Evolutionary conservation across 2,113 vertebrate species (phyloP), one percentile per base, ranked within the genome.

Genomic region (Osmerus mordax): DNA sequence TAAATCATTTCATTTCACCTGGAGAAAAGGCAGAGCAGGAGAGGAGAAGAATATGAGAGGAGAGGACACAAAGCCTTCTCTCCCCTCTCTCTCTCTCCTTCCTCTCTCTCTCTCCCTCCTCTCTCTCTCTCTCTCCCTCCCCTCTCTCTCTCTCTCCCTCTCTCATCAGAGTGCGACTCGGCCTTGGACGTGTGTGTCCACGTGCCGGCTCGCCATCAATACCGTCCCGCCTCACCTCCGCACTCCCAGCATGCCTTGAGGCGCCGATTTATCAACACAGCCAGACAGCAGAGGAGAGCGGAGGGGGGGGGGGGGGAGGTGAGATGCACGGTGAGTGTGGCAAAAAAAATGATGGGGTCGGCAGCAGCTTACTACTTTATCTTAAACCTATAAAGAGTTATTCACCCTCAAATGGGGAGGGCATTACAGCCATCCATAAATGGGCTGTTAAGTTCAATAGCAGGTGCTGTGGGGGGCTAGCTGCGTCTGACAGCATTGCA

Each of bases 401-500:
- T 90, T 92, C 89, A 89, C 86, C 87, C 85, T 84, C 89, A 93
- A 91, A 94, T 83, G 70, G 77, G 82, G 85, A 76, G 82, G 85
- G 73, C 84, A 79, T 91, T 92, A 90, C 69, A 52, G 28, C 80
- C 75, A 92, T 90, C 88, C 85, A 87, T 89, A 89, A 93, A 92
- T 83, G 75, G 84, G 83, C 88, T 77, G 86, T 89, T 81, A 85
- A 91, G 89, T 89, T 92, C 88, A 91, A 93, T 87, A 92, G 91
- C 91, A 47, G 41, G 41, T 47, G 9, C 5, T 47, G 41, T 4
- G 41, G 41, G 41, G 41, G 41, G 9, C 32, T 36, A 6, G 41
- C 9, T 8, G 41, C 9, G 1, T 7, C 41, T 47, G 8, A 47
- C 41, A 47, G 41, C 8, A 7, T 7, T 47, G 9, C 41, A 47